These are phyloP conservation scores for Desmophyllum pertusum DNA, from an alignment of 92 coral and sea anemone species.

Conservation along the genomic window DNA sequence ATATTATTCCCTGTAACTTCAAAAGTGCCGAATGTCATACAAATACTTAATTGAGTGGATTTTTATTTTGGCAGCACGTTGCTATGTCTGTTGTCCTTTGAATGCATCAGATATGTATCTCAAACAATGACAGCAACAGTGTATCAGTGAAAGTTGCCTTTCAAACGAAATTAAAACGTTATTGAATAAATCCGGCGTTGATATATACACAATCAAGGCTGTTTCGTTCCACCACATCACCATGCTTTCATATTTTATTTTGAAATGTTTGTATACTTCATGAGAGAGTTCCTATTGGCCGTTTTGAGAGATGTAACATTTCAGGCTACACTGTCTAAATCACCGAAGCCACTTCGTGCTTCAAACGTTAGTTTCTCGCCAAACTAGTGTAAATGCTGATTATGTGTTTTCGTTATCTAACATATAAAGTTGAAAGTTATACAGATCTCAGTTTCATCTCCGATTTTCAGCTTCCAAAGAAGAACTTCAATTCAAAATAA, in stretches of 20 bases:
- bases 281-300: background rate
- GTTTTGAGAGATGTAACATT: background rate
- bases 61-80: background rate
- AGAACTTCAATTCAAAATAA: too few species aligned
- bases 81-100: background rate
- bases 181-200: background rate
- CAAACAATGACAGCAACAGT: background rate
- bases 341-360: too few species aligned
- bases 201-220: background rate
- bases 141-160: background rate
- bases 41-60: constrained; percentile 7
- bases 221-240: background rate
- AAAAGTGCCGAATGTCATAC: constrained; percentile 27
- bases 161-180: background rate
- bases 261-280: background rate
- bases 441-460: too few species aligned
- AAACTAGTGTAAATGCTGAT: too few species aligned
- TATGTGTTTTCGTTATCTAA: too few species aligned
- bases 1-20: constrained; percentile 20
- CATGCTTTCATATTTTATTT: too few species aligned
- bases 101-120: too few species aligned
- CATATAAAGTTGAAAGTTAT: too few species aligned
- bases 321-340: background rate
- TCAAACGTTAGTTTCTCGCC: too few species aligned
- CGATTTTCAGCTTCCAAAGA: too few species aligned